Percentiles rank a stretch among this genome's conserved stretches.
Evolutionary conservation across 2,888 invertebrate species (phyloP).

Genomic region (Ophion costatus): DNA sequence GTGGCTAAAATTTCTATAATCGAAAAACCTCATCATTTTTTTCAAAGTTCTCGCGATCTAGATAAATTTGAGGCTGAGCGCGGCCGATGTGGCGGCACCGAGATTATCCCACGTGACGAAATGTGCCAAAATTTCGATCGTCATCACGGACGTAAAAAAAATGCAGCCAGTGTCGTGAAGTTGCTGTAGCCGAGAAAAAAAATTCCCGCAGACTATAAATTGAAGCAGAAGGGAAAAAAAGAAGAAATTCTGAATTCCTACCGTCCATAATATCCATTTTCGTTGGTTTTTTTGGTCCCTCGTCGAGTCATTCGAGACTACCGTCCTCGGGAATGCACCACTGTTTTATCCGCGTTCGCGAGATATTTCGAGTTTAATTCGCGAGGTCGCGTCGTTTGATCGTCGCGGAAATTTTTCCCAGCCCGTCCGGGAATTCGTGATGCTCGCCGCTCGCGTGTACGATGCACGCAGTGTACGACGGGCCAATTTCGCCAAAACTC

Average conservation of each 20-base stretch:
- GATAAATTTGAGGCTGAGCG: neutral
- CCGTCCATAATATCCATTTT: slow-evolving; percentile 77
- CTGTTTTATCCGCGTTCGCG: neutral
- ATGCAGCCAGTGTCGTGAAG: neutral
- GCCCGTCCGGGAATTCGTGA: neutral
- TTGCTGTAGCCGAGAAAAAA: neutral
- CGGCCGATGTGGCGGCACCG: neutral
- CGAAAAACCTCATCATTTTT: neutral
- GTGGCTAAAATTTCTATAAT: too few relatives aligned
- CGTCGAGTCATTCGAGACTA: neutral
- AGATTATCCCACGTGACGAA: neutral
- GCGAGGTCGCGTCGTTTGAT: neutral
- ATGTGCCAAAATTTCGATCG: neutral
- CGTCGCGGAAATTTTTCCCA: neutral
- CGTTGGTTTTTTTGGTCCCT: slow-evolving; percentile 4
- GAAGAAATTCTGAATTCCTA: slow-evolving; percentile 55
- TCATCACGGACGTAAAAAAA: neutral
- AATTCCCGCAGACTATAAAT: neutral
- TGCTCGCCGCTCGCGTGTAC: too few relatives aligned
- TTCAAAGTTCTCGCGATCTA: neutral
- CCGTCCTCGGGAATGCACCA: neutral
- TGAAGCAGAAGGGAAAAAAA: neutral
- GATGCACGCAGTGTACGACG: neutral
- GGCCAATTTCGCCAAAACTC: too few relatives aligned
- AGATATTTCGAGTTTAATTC: neutral